A percentile compares a stretch with the other conserved stretches of the same genome.
Evolutionary conservation across 2,888 invertebrate species (phyloP).

Genomic region (Epirrhoe tristata): DNA sequence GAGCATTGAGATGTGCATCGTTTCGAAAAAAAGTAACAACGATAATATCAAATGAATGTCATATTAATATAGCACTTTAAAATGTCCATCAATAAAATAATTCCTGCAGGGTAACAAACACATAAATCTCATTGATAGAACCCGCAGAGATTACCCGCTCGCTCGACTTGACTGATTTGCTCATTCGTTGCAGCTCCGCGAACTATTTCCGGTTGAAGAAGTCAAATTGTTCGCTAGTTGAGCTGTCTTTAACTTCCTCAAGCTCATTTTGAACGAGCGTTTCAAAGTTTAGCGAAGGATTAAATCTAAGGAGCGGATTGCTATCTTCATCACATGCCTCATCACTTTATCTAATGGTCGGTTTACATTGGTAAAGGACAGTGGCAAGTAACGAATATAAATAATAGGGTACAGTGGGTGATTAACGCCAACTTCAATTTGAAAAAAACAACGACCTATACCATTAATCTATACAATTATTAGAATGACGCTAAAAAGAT

Average conservation of each 20-base stretch:
- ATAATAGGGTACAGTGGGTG: too few species aligned
- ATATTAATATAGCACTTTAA: too few species aligned
- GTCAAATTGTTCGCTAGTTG: slow-evolving; percentile 46
- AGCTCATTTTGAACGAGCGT: slow-evolving; percentile 32
- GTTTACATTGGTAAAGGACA: too few species aligned
- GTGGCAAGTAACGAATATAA: too few species aligned
- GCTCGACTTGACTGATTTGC: slow-evolving; percentile 41
- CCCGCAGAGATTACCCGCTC: slow-evolving; percentile 33
- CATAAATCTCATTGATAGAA: slow-evolving; percentile 30
- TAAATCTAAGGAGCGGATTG: slow-evolving; percentile 9
- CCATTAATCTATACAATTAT: too few species aligned
- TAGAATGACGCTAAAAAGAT: too few species aligned
- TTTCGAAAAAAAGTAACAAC: too few species aligned
- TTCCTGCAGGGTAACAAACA: slow-evolving; percentile 6
- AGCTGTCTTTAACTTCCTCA: slow-evolving; percentile 43
- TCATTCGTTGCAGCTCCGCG: slow-evolving; percentile 43
- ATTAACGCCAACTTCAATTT: too few species aligned
- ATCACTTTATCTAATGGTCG: background rate
- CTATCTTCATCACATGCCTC: background rate
- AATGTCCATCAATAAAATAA: too few species aligned
- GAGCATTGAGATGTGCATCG: too few species aligned
- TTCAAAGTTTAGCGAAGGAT: slow-evolving; percentile 26
- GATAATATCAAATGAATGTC: too few species aligned
- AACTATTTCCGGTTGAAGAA: slow-evolving; percentile 45
- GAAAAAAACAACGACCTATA: too few species aligned